Conservation (phyloP, 2,888 invertebrate species). For the Octonoba sinensis region DNA sequence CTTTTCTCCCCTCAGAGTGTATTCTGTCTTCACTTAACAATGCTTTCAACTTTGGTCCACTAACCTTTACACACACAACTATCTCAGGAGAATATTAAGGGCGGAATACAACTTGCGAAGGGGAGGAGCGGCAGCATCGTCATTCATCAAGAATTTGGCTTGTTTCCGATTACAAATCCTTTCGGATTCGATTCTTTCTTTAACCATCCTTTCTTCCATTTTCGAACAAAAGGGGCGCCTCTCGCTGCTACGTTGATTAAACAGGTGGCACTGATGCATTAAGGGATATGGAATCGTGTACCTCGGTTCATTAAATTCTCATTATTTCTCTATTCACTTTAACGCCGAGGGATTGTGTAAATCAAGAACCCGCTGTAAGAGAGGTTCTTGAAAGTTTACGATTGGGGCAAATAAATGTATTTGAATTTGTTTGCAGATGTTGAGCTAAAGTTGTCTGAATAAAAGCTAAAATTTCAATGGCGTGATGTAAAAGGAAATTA, state of each 20-base stretch:
- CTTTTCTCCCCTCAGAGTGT: too few relatives aligned
- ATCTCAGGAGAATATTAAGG: conserved; percentile 41
- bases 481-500: too few relatives aligned
- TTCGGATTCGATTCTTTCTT: conserved; percentile 35
- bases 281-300: conserved; percentile 39
- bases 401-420: too few relatives aligned
- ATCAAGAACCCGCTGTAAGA: too few relatives aligned
- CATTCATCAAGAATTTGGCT: conserved; percentile 47
- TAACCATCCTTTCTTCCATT: conserved; percentile 8
- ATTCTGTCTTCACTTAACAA: too few relatives aligned
- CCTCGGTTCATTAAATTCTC: conserved; percentile 54
- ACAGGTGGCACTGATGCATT: conserved; percentile 37
- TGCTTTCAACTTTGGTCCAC: conserved; percentile 14
- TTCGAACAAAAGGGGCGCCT: not conserved
- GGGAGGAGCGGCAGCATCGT: not conserved
- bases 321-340: conserved; percentile 40
- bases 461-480: too few relatives aligned
- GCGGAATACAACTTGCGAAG: not conserved
- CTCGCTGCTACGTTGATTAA: too few relatives aligned
- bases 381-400: too few relatives aligned
- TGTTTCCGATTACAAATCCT: conserved; percentile 36
- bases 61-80: conserved; percentile 36
- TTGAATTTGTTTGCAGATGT: too few relatives aligned
- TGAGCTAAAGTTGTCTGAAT: too few relatives aligned
- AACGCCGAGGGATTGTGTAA: too few relatives aligned